These are phyloP conservation scores for Limnephilus auricula DNA, from an alignment of 2,888 invertebrate genomes.

Conservation along the genomic window DNA sequence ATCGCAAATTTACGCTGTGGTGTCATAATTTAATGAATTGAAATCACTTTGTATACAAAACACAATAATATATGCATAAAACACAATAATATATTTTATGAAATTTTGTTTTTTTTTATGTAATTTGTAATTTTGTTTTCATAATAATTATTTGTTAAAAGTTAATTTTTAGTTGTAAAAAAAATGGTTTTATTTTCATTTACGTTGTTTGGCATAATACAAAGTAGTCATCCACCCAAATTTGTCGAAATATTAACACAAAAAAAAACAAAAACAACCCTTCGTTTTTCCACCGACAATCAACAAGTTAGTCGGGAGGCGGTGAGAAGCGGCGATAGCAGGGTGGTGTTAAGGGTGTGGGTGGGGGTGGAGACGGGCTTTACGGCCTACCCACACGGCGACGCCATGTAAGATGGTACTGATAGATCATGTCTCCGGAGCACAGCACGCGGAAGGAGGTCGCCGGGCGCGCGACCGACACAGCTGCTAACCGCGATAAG, in stretches of 20 bases:
- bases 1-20: too few species aligned
- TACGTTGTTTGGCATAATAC: too few species aligned
- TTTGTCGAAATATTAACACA: neutral
- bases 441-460: constrained; percentile 56
- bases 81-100: too few species aligned
- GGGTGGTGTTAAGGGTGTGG: neutral
- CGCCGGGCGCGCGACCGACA: constrained; percentile 51
- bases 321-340: neutral
- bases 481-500: constrained; percentile 62
- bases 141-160: too few species aligned
- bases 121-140: too few species aligned
- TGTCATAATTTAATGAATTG: too few species aligned
- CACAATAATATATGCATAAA: too few species aligned
- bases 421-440: constrained; percentile 64
- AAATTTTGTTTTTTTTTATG: too few species aligned
- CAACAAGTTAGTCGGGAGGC: constrained; percentile 24
- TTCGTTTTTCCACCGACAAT: constrained; percentile 29
- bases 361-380: neutral
- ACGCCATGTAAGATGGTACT: constrained; percentile 54
- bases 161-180: too few species aligned
- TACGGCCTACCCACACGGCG: constrained; percentile 31
- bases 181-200: too few species aligned
- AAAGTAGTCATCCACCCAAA: neutral
- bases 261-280: neutral
- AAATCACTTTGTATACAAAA: too few species aligned